A percentile compares a stretch with the other conserved stretches of the same genome.
Evolutionary conservation across 2,888 invertebrate species (phyloP).

Genomic region (Melanargia galathea): DNA sequence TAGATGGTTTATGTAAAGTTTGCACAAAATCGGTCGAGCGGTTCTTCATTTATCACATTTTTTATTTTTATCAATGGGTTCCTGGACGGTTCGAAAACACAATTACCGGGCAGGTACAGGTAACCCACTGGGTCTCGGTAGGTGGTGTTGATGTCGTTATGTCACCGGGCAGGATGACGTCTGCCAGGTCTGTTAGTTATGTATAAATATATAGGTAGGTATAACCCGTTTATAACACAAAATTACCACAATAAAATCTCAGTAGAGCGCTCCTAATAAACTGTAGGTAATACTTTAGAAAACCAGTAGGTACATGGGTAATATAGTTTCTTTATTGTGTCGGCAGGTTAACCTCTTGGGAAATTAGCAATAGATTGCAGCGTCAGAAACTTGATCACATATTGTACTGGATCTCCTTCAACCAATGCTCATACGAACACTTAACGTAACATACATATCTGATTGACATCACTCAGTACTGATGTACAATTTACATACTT

Average conservation of each 20-base stretch:
- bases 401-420: constrained; percentile 66
- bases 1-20: no score
- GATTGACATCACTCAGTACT: background rate
- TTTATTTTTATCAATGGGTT: no score
- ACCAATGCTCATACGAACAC: constrained; percentile 51
- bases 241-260: background rate
- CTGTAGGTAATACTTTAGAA: constrained; percentile 36
- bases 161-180: no score
- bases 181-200: no score
- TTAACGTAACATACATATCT: background rate
- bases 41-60: no score
- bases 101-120: no score
- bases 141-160: no score
- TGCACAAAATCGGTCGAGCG: no score
- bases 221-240: no score
- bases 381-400: constrained; percentile 76
- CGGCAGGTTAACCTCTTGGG: constrained; percentile 70
- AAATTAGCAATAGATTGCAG: constrained; percentile 77
- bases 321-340: constrained; percentile 76
- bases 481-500: background rate
- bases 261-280: constrained; percentile 21
- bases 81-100: no score
- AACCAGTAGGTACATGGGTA: constrained; percentile 43
- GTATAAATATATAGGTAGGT: no score
- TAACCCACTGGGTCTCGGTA: no score